Base-by-base conservation (phyloP, 2,888 invertebrate species). In the Hypena proboscidalis region DNA sequence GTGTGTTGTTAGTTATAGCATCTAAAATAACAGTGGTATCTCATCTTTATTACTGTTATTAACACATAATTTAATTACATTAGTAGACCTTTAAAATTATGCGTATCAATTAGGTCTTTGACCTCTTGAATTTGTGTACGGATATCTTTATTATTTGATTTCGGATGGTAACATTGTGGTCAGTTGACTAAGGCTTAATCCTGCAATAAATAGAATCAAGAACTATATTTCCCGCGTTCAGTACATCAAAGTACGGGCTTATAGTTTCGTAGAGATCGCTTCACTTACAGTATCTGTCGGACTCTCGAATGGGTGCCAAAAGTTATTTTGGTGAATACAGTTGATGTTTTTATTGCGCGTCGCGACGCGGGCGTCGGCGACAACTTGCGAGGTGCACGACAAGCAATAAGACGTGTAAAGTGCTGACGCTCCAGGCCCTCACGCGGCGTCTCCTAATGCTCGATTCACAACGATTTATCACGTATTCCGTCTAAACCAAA, bases 331-430 rank as follows among this genome's bases (percentile, higher is more conserved):
- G 90, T 90, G 81, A 83, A 85, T 82, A 83, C 79, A 78, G 86
- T 83, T 85, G 90, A 88, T 90, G 90, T 87, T 90, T 90, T 90
- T 90, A 90, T 90, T 90, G 89, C 82, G 80, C 77, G 78, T 73
- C 85, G 85, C 86, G 85, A 76, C 81, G 76, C 75, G 65, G 69
- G 54, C 73, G 71, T 59, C 77, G 76, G 66, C 71, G 76, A 67
- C 74, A 74, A 74, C 74, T 75, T 71, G 74, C 56, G 68, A 72
- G 67, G 63, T 66, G 66, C 75, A 70, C 77, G 83, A 85, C 83
- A 82, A 82, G 80, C 83, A 86, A 86, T 84, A 85, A 85, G 86
- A 84, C 80, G 77, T 81, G 78, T 77, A 80, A 81, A 82, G 76
- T 81, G 82, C 80, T 80, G 75, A 83, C 63, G 56, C 56, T 58